Conservation (phyloP, 2,113 vertebrate species). For the Dasypus novemcinctus region DNA sequence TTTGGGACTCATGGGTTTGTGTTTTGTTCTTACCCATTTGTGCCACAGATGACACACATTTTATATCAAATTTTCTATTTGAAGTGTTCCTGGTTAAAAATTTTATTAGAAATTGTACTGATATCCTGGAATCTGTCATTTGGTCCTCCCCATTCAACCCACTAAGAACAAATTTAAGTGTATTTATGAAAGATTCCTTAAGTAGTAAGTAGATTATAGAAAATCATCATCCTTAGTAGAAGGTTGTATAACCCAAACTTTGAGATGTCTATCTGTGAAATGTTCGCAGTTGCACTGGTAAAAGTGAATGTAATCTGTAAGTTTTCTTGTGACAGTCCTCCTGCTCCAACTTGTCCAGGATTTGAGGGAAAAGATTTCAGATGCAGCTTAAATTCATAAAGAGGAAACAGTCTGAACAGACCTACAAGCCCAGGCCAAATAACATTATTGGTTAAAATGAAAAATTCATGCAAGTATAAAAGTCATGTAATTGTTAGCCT, state of each 20-base stretch:
- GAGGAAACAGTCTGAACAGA: slow-evolving; percentile 8
- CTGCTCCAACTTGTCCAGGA: not conserved
- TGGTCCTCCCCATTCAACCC: not conserved
- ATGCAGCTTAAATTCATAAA: not conserved
- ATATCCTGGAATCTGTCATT: not conserved
- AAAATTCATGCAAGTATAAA: slow-evolving; percentile 56
- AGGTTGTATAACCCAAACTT: not conserved
- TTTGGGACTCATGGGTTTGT: not conserved
- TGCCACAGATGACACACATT: not conserved
- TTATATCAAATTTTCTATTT: not conserved
- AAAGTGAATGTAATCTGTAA: not conserved
- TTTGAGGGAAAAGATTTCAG: not conserved
- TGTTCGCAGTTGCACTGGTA: not conserved
- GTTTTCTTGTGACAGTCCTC: not conserved
- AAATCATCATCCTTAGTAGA: not conserved
- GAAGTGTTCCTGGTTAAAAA: not conserved
- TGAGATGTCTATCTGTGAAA: not conserved
- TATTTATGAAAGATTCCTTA: not conserved
- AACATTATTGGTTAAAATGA: not conserved
- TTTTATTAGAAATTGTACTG: not conserved
- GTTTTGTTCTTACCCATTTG: not conserved
- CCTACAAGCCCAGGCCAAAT: not conserved
- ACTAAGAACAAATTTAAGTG: not conserved
- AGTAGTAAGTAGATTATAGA: not conserved
- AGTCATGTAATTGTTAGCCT: slow-evolving; percentile 15